These are phyloP conservation scores for Rhagologus leucostigma DNA, from an alignment of 2,113 vertebrate species.

Conservation along the genomic window DNA sequence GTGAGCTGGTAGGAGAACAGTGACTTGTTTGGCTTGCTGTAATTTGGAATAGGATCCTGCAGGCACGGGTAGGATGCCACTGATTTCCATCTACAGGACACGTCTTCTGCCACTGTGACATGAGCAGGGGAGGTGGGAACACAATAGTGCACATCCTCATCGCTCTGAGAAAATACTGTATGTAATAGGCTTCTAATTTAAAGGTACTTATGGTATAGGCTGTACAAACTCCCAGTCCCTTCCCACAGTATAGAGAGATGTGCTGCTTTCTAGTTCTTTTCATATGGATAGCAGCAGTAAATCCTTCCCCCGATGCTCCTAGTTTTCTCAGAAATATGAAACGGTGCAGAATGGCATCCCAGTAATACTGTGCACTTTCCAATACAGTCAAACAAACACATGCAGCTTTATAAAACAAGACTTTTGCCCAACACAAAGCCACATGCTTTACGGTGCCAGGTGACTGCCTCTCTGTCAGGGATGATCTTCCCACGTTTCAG, in stretches of 20 bases:
- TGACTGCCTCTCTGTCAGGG: not conserved
- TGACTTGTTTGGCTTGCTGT: not conserved
- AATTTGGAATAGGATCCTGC: not conserved
- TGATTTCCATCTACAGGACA: not conserved
- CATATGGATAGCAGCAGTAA: not conserved
- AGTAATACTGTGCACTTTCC: not conserved
- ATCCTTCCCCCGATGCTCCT: not conserved
- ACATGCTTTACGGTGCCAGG: rapidly evolving
- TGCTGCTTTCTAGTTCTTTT: not conserved
- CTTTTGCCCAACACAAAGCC: rapidly evolving
- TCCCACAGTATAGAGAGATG: not conserved
- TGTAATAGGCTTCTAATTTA: not conserved
- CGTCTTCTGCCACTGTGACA: not conserved
- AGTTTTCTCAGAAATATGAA: not conserved
- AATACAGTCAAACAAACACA: not conserved
- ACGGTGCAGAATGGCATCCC: not conserved
- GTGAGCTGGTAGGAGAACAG: not conserved
- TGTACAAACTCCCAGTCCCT: not conserved
- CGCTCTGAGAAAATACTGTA: not conserved
- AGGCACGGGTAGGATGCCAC: rapidly evolving
- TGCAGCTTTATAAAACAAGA: not conserved
- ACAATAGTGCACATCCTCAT: not conserved
- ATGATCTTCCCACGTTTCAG: not conserved
- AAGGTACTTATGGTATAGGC: not conserved
- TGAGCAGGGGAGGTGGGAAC: not conserved